phyloP scores from a whole-genome alignment of 2,888 invertebrate species.

The Torymus texanus region DNA sequence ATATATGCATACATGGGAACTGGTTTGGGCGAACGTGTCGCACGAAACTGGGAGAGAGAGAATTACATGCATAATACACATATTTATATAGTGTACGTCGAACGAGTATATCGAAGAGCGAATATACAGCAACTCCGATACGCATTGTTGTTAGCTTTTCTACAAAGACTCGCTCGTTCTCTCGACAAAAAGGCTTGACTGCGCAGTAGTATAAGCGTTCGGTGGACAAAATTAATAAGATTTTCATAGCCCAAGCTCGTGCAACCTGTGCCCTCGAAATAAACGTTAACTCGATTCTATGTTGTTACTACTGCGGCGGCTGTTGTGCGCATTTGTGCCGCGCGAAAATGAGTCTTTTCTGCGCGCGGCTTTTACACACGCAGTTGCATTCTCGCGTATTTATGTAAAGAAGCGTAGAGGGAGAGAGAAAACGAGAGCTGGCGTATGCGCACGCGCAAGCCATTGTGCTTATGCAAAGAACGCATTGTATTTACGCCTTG shows the following conservation, averaged over 20 bases:
- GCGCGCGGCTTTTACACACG: conserved; percentile 8
- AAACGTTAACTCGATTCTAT: not conserved
- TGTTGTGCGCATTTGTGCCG: too few relatives aligned
- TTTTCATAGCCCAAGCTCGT: conserved; percentile 28
- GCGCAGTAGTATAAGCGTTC: not conserved
- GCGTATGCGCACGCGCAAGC: too few relatives aligned
- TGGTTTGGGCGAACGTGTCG: too few relatives aligned
- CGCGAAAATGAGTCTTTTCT: conserved; percentile 41
- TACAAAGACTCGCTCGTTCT: not conserved
- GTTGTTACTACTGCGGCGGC: too few relatives aligned
- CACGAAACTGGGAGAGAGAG: too few relatives aligned
- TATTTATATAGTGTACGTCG: not conserved
- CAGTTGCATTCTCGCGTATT: conserved; percentile 20
- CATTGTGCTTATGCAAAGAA: conserved; percentile 62
- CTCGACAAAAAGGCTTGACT: not conserved
- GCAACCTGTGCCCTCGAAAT: conserved; percentile 23
- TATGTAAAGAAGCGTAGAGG: conserved; percentile 45
- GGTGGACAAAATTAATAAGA: conserved; percentile 43
- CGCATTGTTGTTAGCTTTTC: not conserved
- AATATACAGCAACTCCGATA: not conserved
- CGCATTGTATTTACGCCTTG: conserved; percentile 53
- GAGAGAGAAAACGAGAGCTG: too few relatives aligned
- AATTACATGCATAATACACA: too few relatives aligned
- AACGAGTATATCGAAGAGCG: not conserved
- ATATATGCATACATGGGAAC: not conserved